Conservation (phyloP, 2,797 vertebrate genomes). For the Parauchenoglanis ngamensis region DNA sequence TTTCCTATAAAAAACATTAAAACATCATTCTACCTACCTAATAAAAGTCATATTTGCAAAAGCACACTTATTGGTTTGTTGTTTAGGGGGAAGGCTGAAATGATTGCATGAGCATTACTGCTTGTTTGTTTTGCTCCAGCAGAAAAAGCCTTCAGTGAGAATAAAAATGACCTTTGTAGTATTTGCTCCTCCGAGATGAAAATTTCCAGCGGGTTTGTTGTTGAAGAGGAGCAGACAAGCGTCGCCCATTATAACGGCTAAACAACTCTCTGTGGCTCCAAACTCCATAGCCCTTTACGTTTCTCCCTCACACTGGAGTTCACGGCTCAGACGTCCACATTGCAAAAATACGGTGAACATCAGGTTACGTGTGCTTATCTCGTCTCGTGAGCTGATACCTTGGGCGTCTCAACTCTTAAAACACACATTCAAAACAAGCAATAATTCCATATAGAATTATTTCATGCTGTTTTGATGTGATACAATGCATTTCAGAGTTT, state of each 20-base stretch:
- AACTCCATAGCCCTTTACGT: background rate
- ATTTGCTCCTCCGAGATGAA: background rate
- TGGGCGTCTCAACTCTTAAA: too few relatives aligned
- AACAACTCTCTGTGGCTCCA: background rate
- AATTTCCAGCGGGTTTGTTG: slow-evolving; percentile 38
- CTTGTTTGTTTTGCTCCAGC: slow-evolving; percentile 21
- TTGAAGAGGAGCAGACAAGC: background rate
- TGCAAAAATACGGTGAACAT: background rate
- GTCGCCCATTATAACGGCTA: background rate
- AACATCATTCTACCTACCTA: background rate
- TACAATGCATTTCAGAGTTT: too few relatives aligned
- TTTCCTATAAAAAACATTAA: slow-evolving; percentile 5
- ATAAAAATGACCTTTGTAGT: slow-evolving; percentile 4
- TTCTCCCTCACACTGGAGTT: background rate
- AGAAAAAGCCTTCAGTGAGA: background rate
- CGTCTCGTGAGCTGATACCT: background rate
- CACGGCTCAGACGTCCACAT: background rate
- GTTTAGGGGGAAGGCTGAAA: background rate
- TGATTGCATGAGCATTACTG: slow-evolving; percentile 15
- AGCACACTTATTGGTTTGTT: background rate
- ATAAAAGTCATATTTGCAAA: slow-evolving; percentile 28
- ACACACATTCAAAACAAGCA: too few relatives aligned
- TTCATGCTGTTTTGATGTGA: too few relatives aligned
- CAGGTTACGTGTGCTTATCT: background rate
- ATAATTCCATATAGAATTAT: too few relatives aligned